phyloP scores from a whole-genome alignment of 1,140 invertebrate species.

The Drosophila malerkotliana region DNA sequence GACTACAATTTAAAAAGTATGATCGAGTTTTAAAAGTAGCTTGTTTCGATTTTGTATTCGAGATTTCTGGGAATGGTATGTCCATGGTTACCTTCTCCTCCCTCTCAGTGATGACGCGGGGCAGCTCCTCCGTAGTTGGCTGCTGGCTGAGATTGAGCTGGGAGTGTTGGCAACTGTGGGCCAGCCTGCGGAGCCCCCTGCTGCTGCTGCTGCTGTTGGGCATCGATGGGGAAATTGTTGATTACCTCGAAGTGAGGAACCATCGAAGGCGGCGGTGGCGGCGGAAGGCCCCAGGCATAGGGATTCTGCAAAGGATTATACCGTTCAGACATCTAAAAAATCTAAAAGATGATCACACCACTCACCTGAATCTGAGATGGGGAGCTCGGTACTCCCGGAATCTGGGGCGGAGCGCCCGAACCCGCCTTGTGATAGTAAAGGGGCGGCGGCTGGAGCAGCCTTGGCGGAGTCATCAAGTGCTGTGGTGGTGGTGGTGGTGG shows the following conservation, averaged over 20 bases:
- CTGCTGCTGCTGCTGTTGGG: not conserved
- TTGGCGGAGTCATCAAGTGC: constrained; percentile 16
- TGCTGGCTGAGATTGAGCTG: constrained; percentile 21
- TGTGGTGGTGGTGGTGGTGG: constrained; percentile 14
- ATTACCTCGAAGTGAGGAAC: constrained; percentile 37
- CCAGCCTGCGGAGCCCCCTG: constrained; percentile 10
- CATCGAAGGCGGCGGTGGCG: constrained; percentile 10
- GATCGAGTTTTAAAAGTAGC: constrained; percentile 10
- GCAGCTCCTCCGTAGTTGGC: constrained; percentile 18
- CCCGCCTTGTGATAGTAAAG: constrained; percentile 54
- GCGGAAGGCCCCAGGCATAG: constrained; percentile 48
- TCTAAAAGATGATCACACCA: not conserved
- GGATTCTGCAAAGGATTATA: constrained; percentile 18
- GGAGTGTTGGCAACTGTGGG: not conserved
- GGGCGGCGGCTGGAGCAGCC: constrained; percentile 25
- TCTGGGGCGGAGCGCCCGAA: constrained; percentile 9
- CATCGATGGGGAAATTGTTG: constrained; percentile 38
- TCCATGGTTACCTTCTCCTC: not conserved
- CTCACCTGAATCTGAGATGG: constrained; percentile 28
- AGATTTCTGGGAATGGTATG: no score
- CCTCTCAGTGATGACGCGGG: constrained; percentile 43
- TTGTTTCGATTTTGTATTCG: not conserved
- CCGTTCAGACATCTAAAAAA: not conserved
- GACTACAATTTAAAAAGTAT: constrained; percentile 19
- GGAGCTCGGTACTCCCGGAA: constrained; percentile 9